Evolutionary conservation across 2,888 invertebrate species (phyloP).

Genomic region (Drosophila rellima): DNA sequence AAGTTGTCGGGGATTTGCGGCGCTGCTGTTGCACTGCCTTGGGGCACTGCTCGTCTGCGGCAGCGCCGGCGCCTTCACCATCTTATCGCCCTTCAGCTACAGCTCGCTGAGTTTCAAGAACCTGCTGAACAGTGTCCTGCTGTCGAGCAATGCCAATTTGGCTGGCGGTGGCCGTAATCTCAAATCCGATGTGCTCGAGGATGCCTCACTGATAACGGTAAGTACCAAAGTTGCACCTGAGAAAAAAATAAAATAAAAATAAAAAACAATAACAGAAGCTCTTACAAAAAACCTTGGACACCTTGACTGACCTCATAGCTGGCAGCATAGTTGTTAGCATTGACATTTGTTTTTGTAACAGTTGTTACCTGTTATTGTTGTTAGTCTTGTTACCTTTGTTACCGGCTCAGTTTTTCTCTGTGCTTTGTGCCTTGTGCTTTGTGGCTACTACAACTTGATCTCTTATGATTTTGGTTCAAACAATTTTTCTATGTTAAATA

Average conservation of each 20-base stretch:
- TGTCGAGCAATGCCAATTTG: slow-evolving; percentile 83
- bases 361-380: slow-evolving; percentile 16
- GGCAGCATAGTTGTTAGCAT: slow-evolving; percentile 47
- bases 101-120: slow-evolving; percentile 84
- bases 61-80: slow-evolving; percentile 80
- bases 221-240: slow-evolving; percentile 36
- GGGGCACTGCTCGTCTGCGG: slow-evolving; percentile 71
- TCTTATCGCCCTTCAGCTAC: slow-evolving; percentile 84
- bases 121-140: slow-evolving; percentile 82
- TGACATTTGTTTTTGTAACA: slow-evolving; percentile 56
- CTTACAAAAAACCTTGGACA: slow-evolving; percentile 17
- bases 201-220: slow-evolving; percentile 85
- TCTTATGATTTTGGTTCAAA: slow-evolving; percentile 44
- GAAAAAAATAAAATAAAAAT: background rate
- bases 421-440: slow-evolving; percentile 15
- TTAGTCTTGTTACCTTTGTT: slow-evolving; percentile 33
- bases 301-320: slow-evolving; percentile 23
- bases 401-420: slow-evolving; percentile 44
- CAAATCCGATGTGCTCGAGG: slow-evolving; percentile 84
- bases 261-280: background rate
- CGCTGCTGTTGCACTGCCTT: slow-evolving; percentile 69
- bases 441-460: slow-evolving; percentile 29
- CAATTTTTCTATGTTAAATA: slow-evolving; percentile 68
- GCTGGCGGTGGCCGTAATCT: slow-evolving; percentile 84
- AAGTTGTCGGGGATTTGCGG: slow-evolving; percentile 42